Evolutionary conservation across 2,797 vertebrate genomes (phyloP), one percentile per base, ranked within the genome.

Genomic region (Arremon brunneinucha): DNA sequence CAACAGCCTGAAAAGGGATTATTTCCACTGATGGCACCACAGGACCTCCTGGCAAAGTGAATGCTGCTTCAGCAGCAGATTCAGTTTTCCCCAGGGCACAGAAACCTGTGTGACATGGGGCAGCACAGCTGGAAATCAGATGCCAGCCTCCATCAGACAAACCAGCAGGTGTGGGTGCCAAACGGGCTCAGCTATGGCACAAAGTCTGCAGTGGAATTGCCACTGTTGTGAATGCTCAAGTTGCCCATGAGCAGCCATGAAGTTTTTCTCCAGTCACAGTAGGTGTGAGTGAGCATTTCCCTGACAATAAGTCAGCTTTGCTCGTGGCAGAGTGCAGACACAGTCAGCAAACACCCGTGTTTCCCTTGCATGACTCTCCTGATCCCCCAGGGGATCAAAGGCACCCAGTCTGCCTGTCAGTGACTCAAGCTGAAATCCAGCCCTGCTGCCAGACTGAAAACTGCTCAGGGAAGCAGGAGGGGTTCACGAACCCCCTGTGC

Each of bases 101-200:
- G 10, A 59, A 85, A 55, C 32, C 72, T 0, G 0, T 32, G 24
- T 34, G n/a, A 32, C 13, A 13, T 5, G 44, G 50, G 0, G 4
- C 44, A 78, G 67, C 19, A 15, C n/a, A 16, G 37, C n/a, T 46
- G 32, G 47, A 26, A 28, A 21, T 34, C 5, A 12, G 15, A 21
- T 1, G 2, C 64, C 43, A 57, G 26, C 44, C 47, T 83, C 53
- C 84, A 46, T 56, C 53, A 53, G 67, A 47, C 10, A 19, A 16
- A 22, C 22, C 43, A 44, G 9, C 37, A 13, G 30, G 27, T 24
- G 3, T 0, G 5, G 41, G 5, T 3, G 2, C 8, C 6, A 43
- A 53, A 39, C 0, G 0, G 19, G 39, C 24, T 32, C 1, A 0
- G 30, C 49, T 79, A 4, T 43, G 23, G 67, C 49, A 52, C 11